phyloP scores from a whole-genome alignment of 1,140 invertebrate genomes.

The Bombus difficillimus region DNA sequence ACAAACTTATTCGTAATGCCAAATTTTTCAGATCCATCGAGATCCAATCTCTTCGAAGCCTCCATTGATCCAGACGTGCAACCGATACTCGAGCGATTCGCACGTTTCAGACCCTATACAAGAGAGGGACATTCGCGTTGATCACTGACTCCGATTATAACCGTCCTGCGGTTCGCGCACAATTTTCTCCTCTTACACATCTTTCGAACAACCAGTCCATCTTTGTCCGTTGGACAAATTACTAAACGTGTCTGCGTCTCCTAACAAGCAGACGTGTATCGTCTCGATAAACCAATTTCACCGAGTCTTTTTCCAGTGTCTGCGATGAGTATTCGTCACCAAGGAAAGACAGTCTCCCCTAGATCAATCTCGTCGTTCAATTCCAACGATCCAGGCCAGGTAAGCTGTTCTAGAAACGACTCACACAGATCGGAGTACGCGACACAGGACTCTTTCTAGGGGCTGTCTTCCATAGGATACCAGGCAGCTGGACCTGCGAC shows the following conservation, averaged over 20 bases:
- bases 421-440: not conserved
- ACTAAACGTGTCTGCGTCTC: not conserved
- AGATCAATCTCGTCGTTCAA: not conserved
- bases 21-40: not conserved
- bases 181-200: not conserved
- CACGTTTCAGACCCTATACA: not conserved
- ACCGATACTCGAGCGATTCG: not conserved
- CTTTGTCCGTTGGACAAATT: not conserved
- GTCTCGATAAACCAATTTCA: not conserved
- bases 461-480: constrained; percentile 81
- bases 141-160: not conserved
- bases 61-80: too few species aligned
- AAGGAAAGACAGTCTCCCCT: not conserved
- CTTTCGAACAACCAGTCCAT: not conserved
- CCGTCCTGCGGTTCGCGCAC: constrained; percentile 21
- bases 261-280: not conserved
- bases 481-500: constrained; percentile 80
- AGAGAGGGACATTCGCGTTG: not conserved
- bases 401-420: not conserved
- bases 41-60: not conserved
- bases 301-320: constrained; percentile 11
- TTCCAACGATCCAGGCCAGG: not conserved
- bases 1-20: not conserved
- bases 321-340: not conserved
- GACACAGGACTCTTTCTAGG: constrained; percentile 61